Conservation (phyloP, 2,797 vertebrate species). For the Esox lucius region DNA sequence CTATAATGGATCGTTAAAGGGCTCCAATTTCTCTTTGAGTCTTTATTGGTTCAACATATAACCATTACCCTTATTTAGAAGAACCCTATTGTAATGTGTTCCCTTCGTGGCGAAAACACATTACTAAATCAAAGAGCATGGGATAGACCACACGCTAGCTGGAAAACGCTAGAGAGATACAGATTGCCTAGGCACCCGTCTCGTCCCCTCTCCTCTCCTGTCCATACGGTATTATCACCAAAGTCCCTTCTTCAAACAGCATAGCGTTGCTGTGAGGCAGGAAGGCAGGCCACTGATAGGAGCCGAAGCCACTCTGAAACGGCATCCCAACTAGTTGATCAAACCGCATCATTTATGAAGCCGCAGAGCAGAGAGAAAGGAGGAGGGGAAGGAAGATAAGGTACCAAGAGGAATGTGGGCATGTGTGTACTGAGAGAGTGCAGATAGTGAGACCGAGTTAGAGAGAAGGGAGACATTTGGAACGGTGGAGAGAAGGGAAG, state of each 20-base stretch:
- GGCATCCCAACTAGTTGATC: constrained; percentile 24
- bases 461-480: neutral
- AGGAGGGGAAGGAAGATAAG: neutral
- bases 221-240: neutral
- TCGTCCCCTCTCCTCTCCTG: constrained; percentile 1
- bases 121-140: neutral
- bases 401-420: neutral
- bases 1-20: neutral
- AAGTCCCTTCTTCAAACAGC: constrained; percentile 27
- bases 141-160: neutral
- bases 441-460: neutral
- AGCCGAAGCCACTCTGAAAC: constrained; percentile 9
- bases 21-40: neutral
- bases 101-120: neutral
- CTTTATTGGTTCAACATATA: too few species aligned
- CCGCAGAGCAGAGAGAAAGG: neutral
- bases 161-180: neutral
- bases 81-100: neutral
- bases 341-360: constrained; percentile 46
- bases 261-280: neutral
- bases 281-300: neutral
- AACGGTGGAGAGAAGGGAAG: neutral
- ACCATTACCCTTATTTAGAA: too few species aligned
- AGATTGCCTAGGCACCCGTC: neutral
- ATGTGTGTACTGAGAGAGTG: neutral